Evolutionary conservation across 2,888 invertebrate genomes (phyloP), one percentile per base, ranked within the genome.

Genomic region (Drosophila trichaetosa): DNA sequence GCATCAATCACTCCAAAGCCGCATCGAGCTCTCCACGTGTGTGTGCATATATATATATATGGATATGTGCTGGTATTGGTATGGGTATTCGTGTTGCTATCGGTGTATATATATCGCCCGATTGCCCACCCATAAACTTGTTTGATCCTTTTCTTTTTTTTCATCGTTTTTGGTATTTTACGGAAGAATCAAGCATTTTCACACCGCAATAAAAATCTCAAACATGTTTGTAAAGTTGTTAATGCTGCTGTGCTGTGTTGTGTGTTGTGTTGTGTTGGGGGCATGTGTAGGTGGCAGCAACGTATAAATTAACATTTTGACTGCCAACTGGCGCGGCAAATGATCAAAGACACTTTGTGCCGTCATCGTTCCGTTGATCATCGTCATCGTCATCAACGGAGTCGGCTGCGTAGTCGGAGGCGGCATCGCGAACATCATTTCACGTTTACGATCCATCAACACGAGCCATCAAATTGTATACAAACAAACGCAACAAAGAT

Each of bases 401-500:
- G 62, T 46, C 36, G 48, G 64, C 5, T 13, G 54, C 54, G 57
- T 51, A 36, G 53, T 40, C 49, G 54, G 73, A 56, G 68, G 75
- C 72, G 79, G 73, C 78, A 85, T 71, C 69, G 87, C 67, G 79
- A 85, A 90, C 90, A 85, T 86, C 89, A 90, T 86, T 89, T 81
- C 85, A 77, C 84, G 87, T 87, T 91, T 91, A 87, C 88, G 90
- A 91, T 92, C 92, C 91, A 92, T 93, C 92, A 92, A 92, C 92
- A 92, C 92, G 91, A 90, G 89, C 92, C 92, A 92, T 92, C 93
- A 93, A 92, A 90, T 91, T 92, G 93, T 93, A 91, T 92, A 93
- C 92, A 92, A 92, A 92, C 92, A 92, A 87, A 92, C 89, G 82
- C 85, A 85, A 69, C 89, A 87, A 89, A 92, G 92, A 92, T 93